Base-by-base conservation (phyloP, 2,797 vertebrate genomes). In the Pangasius mekongensis region DNA sequence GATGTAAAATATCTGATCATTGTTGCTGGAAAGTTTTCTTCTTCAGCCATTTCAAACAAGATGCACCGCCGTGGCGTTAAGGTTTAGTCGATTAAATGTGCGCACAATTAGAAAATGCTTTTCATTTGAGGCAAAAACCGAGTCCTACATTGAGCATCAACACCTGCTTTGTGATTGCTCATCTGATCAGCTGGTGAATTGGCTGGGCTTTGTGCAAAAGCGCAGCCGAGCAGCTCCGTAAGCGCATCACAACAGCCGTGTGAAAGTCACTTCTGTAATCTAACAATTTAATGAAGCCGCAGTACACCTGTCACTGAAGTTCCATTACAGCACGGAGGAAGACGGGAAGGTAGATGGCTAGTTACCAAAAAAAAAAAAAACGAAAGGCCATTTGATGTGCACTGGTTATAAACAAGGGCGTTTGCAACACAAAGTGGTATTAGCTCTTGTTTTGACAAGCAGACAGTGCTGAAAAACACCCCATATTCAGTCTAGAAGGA, bases 171-270 rank as follows among this genome's bases (percentile, higher is more conserved):
- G 43, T 16, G 66, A 73, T 87, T 20, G 64, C 86, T 60, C 78
- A 27, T 73, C 49, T 87, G 86, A 87, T 62, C 80, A 69, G n/a
- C 78, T 74, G 86, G 60, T 73, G 83, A 87, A 87, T 83, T 71
- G 54, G 54, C 49, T 13, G 16, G 36, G 36, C 54, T 83, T 54
- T 56, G 6, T 10, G 33, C 64, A 8, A 47, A 47, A 84, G 87
- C 18, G 5, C 52, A 74, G 67, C 67, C 24, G 11, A 71, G 30
- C 54, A 60, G 69, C 49, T 74, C 54, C n/a, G 18, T 49, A 81
- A 71, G 62, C 74, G 11, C 49, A 22, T 77, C 69, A 39, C 47
- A 13, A 64, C 67, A 84, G 47, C 82, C 27, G 24, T 43, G 69
- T 54, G 58, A 88, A 84, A 88, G 69, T 54, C 87, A 85, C 66